phyloP scores from a whole-genome alignment of 53 echinoderm and acorn worm genomes.

The Astropecten irregularis region DNA sequence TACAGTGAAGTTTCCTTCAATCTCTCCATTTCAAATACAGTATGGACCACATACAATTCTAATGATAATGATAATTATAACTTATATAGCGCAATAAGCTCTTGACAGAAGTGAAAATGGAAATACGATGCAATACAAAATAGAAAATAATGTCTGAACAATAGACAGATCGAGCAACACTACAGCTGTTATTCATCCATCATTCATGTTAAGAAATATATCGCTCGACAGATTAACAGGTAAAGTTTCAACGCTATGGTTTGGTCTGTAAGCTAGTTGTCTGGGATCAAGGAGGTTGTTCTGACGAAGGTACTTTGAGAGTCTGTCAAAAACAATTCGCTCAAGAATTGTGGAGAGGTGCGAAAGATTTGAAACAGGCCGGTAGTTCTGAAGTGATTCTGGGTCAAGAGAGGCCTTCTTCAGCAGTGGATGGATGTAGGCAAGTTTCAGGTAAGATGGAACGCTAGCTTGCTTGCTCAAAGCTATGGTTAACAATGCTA shows the following conservation, averaged over 20 bases:
- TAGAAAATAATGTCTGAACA: too few species aligned
- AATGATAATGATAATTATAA: too few species aligned
- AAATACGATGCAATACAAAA: too few species aligned
- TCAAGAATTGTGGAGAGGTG: background rate
- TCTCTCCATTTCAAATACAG: too few species aligned
- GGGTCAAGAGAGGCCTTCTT: too few species aligned
- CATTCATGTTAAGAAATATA: constrained; percentile 26
- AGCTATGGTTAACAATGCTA: background rate
- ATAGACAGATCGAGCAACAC: constrained; percentile 2
- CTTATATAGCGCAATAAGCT: too few species aligned
- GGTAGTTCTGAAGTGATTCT: too few species aligned
- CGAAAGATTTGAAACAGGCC: background rate
- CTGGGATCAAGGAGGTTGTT: background rate
- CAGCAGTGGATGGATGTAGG: too few species aligned
- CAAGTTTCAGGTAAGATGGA: too few species aligned
- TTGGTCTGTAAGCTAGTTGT: background rate
- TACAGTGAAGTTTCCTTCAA: too few species aligned
- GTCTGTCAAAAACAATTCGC: background rate
- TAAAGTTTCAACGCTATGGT: background rate
- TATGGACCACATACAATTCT: too few species aligned
- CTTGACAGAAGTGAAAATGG: constrained; percentile 7
- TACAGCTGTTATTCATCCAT: constrained; percentile 11
- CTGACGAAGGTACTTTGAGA: background rate
- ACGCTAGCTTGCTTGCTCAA: background rate
- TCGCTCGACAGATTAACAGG: constrained; percentile 27